Conservation (phyloP, 2,113 vertebrate genomes). For the Saguinus imperator region DNA sequence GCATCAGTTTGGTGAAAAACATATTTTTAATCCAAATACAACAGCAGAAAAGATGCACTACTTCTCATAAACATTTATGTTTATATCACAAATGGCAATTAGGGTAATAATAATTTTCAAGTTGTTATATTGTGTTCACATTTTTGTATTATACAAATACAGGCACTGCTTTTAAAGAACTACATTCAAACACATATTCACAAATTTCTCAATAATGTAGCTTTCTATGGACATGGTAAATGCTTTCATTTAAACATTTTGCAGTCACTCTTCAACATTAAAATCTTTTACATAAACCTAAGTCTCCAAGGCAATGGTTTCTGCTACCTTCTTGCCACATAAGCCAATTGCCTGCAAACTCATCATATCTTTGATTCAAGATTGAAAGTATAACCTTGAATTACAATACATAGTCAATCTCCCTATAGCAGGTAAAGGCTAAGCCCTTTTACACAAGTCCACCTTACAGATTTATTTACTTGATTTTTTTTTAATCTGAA, state of each 20-base stretch:
- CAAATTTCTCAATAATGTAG: not conserved
- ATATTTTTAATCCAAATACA: not conserved
- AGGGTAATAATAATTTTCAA: not conserved
- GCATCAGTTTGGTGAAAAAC: not conserved
- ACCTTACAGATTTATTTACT: not conserved
- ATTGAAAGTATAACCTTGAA: not conserved
- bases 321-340: not conserved
- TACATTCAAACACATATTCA: slow-evolving; percentile 8
- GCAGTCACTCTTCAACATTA: not conserved
- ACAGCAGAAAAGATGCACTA: not conserved
- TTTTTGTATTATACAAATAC: not conserved
- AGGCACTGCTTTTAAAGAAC: not conserved
- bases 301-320: not conserved
- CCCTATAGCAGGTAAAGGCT: not conserved
- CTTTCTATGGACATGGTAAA: not conserved
- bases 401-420: not conserved
- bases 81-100: not conserved
- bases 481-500: not conserved
- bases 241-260: not conserved
- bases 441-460: not conserved
- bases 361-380: not conserved
- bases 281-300: not conserved
- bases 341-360: not conserved
- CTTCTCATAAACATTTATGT: not conserved
- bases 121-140: not conserved